phyloP scores from a whole-genome alignment of 1,140 invertebrate species.

The Zeugodacus cucurbitae region DNA sequence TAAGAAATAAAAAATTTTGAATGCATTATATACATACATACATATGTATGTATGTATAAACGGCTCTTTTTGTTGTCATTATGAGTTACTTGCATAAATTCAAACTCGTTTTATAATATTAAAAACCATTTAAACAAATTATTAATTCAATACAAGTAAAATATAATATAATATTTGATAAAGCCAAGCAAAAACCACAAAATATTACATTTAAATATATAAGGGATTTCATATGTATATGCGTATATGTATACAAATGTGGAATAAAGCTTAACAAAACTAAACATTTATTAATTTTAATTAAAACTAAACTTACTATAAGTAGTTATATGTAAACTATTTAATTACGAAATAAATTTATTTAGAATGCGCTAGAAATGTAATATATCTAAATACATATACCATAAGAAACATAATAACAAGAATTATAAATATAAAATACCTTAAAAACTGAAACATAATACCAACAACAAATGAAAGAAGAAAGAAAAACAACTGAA shows the following conservation, averaged over 20 bases:
- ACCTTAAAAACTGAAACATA: background rate
- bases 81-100: background rate
- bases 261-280: background rate
- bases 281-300: constrained; percentile 30
- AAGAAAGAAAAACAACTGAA: background rate
- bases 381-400: constrained; percentile 1
- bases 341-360: background rate
- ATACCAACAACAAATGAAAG: background rate
- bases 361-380: constrained; percentile 15
- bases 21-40: background rate
- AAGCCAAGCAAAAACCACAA: background rate
- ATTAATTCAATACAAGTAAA: background rate
- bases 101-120: background rate
- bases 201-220: background rate
- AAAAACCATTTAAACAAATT: background rate
- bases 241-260: background rate
- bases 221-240: background rate
- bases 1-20: background rate
- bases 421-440: background rate
- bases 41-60: too few species aligned
- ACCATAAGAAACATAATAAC: background rate
- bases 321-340: constrained; percentile 6
- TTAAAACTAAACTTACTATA: background rate
- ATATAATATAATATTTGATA: background rate
- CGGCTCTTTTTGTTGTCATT: background rate